phyloP scores from a whole-genome alignment of 2,888 invertebrate species.

The Eurytoma californica region DNA sequence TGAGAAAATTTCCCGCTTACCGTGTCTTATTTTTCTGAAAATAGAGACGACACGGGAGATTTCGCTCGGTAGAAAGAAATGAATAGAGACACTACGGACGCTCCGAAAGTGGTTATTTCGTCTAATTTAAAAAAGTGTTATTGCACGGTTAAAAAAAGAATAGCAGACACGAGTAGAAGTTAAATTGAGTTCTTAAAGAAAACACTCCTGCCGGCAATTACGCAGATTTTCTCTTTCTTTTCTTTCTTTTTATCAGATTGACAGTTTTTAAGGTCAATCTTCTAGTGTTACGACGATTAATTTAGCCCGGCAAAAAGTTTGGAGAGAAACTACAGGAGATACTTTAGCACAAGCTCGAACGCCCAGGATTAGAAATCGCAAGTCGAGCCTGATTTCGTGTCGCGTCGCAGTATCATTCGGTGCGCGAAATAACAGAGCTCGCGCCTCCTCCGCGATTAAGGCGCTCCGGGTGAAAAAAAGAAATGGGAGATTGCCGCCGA shows the following conservation, averaged over 20 bases:
- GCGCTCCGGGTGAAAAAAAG: constrained; percentile 10
- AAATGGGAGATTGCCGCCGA: constrained; percentile 22
- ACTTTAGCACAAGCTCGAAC: constrained; percentile 2
- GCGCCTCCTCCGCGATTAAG: constrained; percentile 27
- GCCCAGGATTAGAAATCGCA: background rate
- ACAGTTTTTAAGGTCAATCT: no score
- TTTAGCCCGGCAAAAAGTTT: no score
- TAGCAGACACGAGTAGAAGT: no score
- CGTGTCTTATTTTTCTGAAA: no score
- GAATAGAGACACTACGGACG: background rate
- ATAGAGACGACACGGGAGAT: no score
- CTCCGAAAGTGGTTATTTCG: background rate
- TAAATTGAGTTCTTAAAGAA: no score
- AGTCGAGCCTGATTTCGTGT: constrained; percentile 36
- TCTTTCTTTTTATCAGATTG: no score
- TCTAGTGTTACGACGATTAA: no score
- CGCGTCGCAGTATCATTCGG: constrained; percentile 33
- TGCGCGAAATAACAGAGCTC: constrained; percentile 20
- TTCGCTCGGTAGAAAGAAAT: background rate
- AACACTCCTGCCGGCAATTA: no score
- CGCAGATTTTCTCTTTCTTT: no score
- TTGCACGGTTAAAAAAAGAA: constrained; percentile 1
- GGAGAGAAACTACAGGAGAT: background rate
- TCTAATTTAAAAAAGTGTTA: constrained; percentile 5
- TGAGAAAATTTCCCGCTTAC: no score